Evolutionary conservation across 2,888 invertebrate species (phyloP).

Genomic region (Athrips mouffetella): DNA sequence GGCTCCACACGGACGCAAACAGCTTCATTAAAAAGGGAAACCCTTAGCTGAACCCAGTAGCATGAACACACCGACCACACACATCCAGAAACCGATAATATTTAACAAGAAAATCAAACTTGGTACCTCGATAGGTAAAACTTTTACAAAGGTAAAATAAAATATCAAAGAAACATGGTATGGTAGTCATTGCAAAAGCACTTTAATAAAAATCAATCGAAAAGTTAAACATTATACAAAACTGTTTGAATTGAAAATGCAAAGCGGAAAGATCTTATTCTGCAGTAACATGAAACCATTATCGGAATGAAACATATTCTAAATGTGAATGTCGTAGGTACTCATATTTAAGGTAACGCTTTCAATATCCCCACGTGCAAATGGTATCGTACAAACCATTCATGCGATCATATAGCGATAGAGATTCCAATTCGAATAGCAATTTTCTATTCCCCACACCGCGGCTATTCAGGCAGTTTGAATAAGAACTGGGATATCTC

Average conservation of each 20-base stretch:
- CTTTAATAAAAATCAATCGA: no score
- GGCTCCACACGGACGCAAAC: no score
- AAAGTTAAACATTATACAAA: no score
- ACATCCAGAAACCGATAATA: no score
- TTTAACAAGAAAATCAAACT: no score
- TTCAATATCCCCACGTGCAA: constrained; percentile 11
- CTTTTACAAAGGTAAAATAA: no score
- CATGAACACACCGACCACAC: no score
- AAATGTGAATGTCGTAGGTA: constrained; percentile 4
- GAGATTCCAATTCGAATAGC: constrained; percentile 16
- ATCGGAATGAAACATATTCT: constrained; percentile 1
- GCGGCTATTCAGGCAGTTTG: constrained; percentile 13
- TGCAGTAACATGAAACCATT: neutral
- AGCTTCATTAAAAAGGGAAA: no score
- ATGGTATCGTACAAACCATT: constrained; percentile 14
- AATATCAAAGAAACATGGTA: no score
- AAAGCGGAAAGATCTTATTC: neutral
- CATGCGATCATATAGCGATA: constrained; percentile 7
- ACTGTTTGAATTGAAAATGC: neutral
- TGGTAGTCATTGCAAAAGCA: no score
- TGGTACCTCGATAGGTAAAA: no score
- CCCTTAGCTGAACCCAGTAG: no score
- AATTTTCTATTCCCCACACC: constrained; percentile 18
- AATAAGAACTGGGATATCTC: constrained; percentile 17
- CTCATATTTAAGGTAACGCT: constrained; percentile 8